phyloP scores from a whole-genome alignment of 2,797 vertebrate species.

The Bradypodion pumilum region DNA sequence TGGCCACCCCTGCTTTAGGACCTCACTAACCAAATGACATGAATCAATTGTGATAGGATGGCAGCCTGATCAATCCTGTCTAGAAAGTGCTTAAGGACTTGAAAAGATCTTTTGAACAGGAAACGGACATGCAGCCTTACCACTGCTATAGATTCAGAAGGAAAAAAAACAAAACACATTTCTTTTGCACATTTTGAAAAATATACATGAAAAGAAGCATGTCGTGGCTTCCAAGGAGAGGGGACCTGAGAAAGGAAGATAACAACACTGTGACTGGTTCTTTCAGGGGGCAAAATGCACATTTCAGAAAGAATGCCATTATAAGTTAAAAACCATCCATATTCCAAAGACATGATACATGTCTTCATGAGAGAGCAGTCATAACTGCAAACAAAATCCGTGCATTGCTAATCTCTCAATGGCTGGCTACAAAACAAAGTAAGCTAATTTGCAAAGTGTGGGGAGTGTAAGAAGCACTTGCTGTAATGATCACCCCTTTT shows the following conservation, averaged over 20 bases:
- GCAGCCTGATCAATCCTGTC: not conserved
- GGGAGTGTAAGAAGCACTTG: too few relatives aligned
- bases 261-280: not conserved
- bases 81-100: not conserved
- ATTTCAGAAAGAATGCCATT: too few relatives aligned
- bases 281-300: not conserved
- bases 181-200: not conserved
- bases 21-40: not conserved
- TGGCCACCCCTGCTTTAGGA: too few relatives aligned
- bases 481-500: too few relatives aligned
- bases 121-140: not conserved
- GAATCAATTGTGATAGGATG: not conserved
- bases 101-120: not conserved
- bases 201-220: not conserved
- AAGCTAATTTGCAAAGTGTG: too few relatives aligned
- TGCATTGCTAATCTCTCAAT: too few relatives aligned
- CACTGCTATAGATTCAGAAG: not conserved
- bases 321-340: too few relatives aligned
- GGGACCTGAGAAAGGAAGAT: not conserved
- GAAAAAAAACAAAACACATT: too few relatives aligned
- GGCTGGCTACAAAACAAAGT: too few relatives aligned
- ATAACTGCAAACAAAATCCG: too few relatives aligned
- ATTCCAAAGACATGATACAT: too few relatives aligned
- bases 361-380: too few relatives aligned
- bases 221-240: not conserved